Evolutionary conservation across 1,140 invertebrate genomes (phyloP), one percentile per base, ranked within the genome.

Genomic region (Pentalonia nigronervosa): DNA sequence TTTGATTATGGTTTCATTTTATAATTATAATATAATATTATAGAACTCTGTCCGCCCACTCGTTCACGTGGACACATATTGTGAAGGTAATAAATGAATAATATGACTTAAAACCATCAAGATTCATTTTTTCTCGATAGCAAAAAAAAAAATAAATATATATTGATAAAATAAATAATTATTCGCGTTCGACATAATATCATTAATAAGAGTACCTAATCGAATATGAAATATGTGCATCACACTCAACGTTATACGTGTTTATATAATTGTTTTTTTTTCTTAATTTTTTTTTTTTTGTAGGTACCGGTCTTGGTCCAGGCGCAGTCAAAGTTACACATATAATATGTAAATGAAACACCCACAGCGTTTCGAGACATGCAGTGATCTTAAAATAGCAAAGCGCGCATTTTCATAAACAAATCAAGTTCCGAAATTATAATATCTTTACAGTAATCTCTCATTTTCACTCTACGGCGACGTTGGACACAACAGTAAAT

Each of bases 231-330:
- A 76, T 53, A 53, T 23, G 21, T 83, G 21, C 34, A 83, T 83
- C 36, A 3, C 20, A 9, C 21, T 20, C 45, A 45, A 30, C 47
- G 25, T 47, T 88, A 50, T 34, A 88, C 2, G 20, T 89, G 50
- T 89, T 89, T 89, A 89, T 6, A 89, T 56, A 89, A 56, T 89
- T 53, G 9, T 89, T 56, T 36, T 88, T 50, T 56, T 53, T 89
- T 50, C 14, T 88, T 14, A 7, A 20, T n/a, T 48, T 86, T 83
- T 83, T 84, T 84, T 84, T 84, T 84, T 47, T 47, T 23, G n/a
- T 34, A 21, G n/a, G 53, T 88, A 48, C 86, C 86, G 47, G 87
- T 88, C 47, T 17, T 47, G n/a, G n/a, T 88, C 47, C 87, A 53
- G 47, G 48, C 47, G 88, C 23, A 89, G 88, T 89, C 34, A 41